These are phyloP conservation scores for Microtus richardsoni DNA, from an alignment of 2,113 vertebrate genomes.

Conservation along the genomic window DNA sequence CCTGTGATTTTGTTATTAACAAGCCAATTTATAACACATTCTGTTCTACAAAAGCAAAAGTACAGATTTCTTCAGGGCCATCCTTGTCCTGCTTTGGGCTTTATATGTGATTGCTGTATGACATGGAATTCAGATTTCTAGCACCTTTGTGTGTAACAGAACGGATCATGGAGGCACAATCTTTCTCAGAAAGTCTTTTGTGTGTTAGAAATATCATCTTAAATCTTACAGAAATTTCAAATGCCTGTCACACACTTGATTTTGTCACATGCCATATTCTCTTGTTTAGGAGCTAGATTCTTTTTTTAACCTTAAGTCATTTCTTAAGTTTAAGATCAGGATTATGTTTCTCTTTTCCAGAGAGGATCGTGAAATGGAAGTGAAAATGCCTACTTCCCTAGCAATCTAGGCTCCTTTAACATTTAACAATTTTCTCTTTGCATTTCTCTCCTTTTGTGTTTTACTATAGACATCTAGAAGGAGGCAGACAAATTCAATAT, in stretches of 20 bases:
- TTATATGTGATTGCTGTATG: neutral
- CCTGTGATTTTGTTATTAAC: too few species aligned
- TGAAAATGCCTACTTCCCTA: constrained; percentile 7
- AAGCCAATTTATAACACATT: neutral
- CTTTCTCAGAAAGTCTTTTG: constrained; percentile 13
- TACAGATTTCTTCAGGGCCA: neutral
- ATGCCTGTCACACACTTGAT: neutral
- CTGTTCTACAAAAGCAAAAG: neutral
- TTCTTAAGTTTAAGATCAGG: constrained; percentile 39
- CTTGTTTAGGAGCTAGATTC: neutral
- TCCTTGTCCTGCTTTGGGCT: neutral
- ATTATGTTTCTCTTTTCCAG: neutral
- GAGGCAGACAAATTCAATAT: neutral
- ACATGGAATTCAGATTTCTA: neutral
- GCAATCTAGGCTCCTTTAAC: neutral
- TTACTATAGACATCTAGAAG: neutral
- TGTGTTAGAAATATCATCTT: neutral
- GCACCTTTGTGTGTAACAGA: neutral
- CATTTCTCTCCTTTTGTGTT: neutral
- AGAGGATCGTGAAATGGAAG: neutral
- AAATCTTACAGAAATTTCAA: neutral
- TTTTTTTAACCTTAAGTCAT: constrained; percentile 14
- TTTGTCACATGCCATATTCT: constrained; percentile 5
- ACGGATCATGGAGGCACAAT: neutral
- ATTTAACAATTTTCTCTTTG: neutral